A percentile compares a stretch with the other conserved stretches of the same genome.
These are phyloP conservation scores for Ailurus styani DNA, from an alignment of 2,113 vertebrate species.

Conservation along the genomic window DNA sequence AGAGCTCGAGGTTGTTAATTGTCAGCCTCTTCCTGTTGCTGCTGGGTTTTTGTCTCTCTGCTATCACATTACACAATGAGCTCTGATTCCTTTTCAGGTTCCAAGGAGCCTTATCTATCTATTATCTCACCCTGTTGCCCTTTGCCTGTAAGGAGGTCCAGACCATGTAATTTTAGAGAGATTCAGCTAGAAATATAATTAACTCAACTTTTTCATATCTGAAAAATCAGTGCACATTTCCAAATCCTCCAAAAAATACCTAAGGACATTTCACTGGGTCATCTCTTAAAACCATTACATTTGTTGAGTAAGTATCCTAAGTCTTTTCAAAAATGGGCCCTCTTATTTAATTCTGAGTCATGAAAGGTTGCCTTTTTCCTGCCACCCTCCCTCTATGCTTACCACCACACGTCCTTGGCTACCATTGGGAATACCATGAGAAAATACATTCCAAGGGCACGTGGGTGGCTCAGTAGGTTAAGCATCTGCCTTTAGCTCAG, in stretches of 20 bases:
- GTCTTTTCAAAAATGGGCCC: neutral
- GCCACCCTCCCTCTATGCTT: neutral
- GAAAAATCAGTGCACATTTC: neutral
- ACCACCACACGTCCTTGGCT: accelerated
- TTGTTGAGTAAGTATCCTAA: neutral
- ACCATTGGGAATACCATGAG: neutral
- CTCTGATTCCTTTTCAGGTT: neutral
- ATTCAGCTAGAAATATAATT: neutral
- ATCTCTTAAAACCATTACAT: neutral
- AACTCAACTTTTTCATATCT: neutral
- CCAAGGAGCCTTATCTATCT: no score
- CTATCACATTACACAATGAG: accelerated
- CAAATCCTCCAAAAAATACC: neutral
- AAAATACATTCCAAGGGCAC: neutral
- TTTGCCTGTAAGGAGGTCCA: neutral
- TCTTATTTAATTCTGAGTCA: neutral
- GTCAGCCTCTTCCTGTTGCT: accelerated
- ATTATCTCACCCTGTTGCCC: neutral
- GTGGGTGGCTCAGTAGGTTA: no score
- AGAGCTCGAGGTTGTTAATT: no score
- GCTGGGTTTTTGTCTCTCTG: neutral
- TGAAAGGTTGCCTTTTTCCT: neutral
- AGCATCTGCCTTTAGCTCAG: no score
- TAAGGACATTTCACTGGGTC: neutral
- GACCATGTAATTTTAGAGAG: neutral